Base-by-base conservation (phyloP, 2,888 invertebrate genomes). In the Asteroscopus sphinx region DNA sequence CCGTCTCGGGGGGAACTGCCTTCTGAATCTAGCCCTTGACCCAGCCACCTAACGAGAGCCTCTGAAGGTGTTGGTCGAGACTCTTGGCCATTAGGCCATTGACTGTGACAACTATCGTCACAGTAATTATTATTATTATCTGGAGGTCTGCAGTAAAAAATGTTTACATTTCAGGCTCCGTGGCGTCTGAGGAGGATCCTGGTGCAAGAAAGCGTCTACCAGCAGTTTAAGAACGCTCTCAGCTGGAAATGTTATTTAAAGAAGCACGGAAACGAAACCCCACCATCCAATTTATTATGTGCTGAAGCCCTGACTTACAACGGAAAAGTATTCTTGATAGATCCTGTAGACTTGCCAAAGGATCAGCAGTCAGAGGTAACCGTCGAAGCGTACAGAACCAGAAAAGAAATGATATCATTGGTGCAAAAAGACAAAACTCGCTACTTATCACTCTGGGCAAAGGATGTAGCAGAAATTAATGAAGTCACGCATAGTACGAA, bases 311-410 rank as follows among this genome's bases (percentile, higher is more conserved):
- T 77, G 25, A 37, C 54, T 0, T 64, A 62, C 40, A 63, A 71
- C 0, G 70, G 60, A 4, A 79, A 68, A 56, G 28, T 35, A 2
- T 78, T 84, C 44, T 9, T 79, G n/a, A 13, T 82, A 0, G 82
- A 85, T 55, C 73, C 60, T 13, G 56, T 73, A 2, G 73, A 73
- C 0, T 1, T 26, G 15, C 36, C 3, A 7, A 21, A 36, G 0
- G 35, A 56, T 0, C 12, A 25, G 15, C 39, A 36, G 0, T 17
- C 28, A 3, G 28, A 54, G 0, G 65, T 81, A 8, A n/a, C 47
- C 0, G 73, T 88, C 0, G 87, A 88, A 58, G 83, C 84, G 0
- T 91, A 86, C 60, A 82, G 91, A 55, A 90, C 88, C 0, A 80
- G 73, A 0, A 88, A 87, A 56, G 91, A 91, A 46, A 60, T 89